Evolutionary conservation across 2,113 vertebrate species (phyloP).

Genomic region (Ictalurus punctatus): DNA sequence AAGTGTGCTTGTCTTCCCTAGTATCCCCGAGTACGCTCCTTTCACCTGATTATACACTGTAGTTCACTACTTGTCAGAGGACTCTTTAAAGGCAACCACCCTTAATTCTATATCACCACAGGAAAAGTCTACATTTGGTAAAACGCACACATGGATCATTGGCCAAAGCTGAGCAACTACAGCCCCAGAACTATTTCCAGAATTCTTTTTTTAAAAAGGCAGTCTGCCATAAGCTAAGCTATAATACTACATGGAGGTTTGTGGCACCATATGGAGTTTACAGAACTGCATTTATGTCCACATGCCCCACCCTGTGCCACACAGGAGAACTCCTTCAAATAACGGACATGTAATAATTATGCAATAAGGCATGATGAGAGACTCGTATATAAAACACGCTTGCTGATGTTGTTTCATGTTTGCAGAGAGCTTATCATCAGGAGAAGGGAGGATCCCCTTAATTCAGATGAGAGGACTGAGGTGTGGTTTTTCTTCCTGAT

Average conservation of each 20-base stretch:
- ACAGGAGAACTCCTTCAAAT: constrained; percentile 6
- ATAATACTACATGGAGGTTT: constrained; percentile 1
- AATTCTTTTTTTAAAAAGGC: background rate
- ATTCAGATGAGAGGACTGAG: constrained; percentile 6
- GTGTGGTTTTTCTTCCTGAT: background rate
- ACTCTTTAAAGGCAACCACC: constrained; percentile 3
- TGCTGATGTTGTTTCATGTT: constrained; percentile 15
- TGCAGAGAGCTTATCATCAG: constrained; percentile 16
- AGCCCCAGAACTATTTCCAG: background rate
- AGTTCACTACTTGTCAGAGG: background rate
- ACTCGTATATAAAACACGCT: constrained; percentile 8
- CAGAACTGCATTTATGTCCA: background rate
- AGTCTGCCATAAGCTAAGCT: background rate
- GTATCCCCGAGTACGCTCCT: constrained; percentile 15
- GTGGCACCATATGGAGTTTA: background rate
- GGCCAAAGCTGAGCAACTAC: constrained; percentile 1
- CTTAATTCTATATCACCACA: background rate
- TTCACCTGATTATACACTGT: constrained; percentile 48
- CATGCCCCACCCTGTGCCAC: constrained; percentile 22
- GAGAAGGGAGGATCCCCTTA: background rate
- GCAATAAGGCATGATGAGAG: constrained; percentile 39
- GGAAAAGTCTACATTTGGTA: constrained; percentile 2
- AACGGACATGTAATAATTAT: constrained; percentile 25
- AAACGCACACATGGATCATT: background rate
- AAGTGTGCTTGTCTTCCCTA: constrained; percentile 19